Evolutionary conservation across 1,140 invertebrate species (phyloP).

Genomic region (Cherax destructor): DNA sequence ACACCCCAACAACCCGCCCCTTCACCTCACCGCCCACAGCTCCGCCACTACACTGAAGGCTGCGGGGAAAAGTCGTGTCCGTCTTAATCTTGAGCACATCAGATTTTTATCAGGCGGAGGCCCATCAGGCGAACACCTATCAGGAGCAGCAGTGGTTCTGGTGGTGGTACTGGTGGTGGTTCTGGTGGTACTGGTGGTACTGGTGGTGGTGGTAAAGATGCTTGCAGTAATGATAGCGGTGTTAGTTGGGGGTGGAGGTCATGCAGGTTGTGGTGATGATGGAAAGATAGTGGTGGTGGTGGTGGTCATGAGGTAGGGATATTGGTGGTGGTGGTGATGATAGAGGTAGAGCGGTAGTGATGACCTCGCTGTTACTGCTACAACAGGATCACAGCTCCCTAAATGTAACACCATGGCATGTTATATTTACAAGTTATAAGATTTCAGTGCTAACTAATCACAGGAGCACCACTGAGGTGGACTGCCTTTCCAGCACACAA

Average conservation of each 20-base stretch:
- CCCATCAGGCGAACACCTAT: conserved; percentile 12
- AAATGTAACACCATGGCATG: too few relatives aligned
- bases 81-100: conserved; percentile 24
- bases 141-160: not conserved
- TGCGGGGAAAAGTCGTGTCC: conserved; percentile 42
- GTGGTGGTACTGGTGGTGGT: not conserved
- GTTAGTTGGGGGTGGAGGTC: not conserved
- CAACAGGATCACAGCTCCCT: too few relatives aligned
- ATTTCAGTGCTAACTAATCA: too few relatives aligned
- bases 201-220: not conserved
- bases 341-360: not conserved
- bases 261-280: too few relatives aligned
- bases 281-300: not conserved
- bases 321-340: not conserved
- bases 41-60: not conserved
- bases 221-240: not conserved
- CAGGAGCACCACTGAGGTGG: too few relatives aligned
- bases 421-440: too few relatives aligned
- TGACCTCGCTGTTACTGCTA: too few relatives aligned
- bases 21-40: not conserved
- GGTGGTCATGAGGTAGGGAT: not conserved
- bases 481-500: too few relatives aligned
- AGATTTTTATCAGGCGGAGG: conserved; percentile 32
- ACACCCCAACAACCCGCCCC: not conserved
- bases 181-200: not conserved